Base-by-base conservation (phyloP, 2,888 invertebrate genomes). In the Ecliptopera silaceata region DNA sequence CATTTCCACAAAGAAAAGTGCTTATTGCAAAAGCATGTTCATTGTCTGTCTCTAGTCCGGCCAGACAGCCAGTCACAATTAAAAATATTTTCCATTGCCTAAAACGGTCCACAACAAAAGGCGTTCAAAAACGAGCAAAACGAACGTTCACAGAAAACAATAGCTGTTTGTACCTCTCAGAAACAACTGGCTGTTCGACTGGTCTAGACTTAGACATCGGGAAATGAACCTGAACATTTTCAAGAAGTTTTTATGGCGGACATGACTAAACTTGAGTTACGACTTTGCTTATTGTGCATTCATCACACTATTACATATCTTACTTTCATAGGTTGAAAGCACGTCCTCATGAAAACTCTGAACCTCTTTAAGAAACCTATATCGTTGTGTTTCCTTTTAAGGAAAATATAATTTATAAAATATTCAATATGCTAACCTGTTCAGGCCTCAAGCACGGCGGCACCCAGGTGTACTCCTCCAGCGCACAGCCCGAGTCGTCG, bases 401-500 rank as follows among this genome's bases (percentile, higher is more conserved):
- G n/a, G n/a, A n/a, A n/a, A n/a, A n/a, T n/a, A n/a, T n/a, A n/a
- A n/a, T n/a, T n/a, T n/a, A n/a, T n/a, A n/a, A n/a, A n/a, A n/a
- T n/a, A n/a, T 22, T 22, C 22, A 22, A 22, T 22, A 1, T 10
- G 2, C 90, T 88, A 84, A 99, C 99, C 95, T 98, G 98, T 90
- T 99, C 98, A 1, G 99, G 98, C 80, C 98, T 94, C 12, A 99
- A 92, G 61, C 98, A 98, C 2, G 97, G 97, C 34, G 99, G 99
- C 62, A 99, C 97, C 99, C 99, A 99, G 1, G 98, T 98, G 86
- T 98, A 99, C 86, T 99, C 99, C 83, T 99, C 99, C 65, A 99
- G 90, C 17, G 98, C 98, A 83, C 99, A 99, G 8, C 99, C 99
- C 51, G 97, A 97, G 88, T 99, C 99, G 81, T 99, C 98, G 82